These are phyloP conservation scores for Leptatherina wallacei DNA, from an alignment of 2,797 vertebrate genomes.

Conservation along the genomic window DNA sequence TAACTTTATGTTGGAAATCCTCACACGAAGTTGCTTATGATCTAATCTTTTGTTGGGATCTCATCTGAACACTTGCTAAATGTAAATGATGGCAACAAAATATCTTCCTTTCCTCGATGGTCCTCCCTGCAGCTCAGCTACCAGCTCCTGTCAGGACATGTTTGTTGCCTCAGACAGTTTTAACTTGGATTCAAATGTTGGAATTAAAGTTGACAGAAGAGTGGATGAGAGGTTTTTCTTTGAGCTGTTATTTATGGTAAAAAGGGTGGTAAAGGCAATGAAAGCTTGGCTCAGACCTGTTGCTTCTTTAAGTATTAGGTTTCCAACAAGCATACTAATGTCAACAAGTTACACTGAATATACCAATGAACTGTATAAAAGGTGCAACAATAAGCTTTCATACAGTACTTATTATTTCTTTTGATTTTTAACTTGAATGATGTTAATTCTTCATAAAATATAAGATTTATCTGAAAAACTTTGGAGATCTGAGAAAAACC, in stretches of 20 bases:
- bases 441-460: too few relatives aligned
- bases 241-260: slow-evolving; percentile 6
- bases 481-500: too few relatives aligned
- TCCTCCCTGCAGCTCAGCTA: not conserved
- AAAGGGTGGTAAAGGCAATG: not conserved
- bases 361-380: not conserved
- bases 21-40: too few relatives aligned
- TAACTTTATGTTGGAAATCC: too few relatives aligned
- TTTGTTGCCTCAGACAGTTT: slow-evolving; percentile 5
- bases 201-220: slow-evolving; percentile 3
- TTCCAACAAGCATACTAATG: not conserved
- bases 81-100: too few relatives aligned
- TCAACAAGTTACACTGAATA: not conserved
- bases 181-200: not conserved
- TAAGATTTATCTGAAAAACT: too few relatives aligned
- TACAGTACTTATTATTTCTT: not conserved
- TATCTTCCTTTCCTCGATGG: too few relatives aligned
- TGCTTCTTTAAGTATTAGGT: not conserved
- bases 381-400: not conserved
- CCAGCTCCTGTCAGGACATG: not conserved
- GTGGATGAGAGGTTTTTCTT: not conserved
- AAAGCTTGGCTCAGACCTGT: not conserved
- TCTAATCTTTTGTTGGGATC: too few relatives aligned
- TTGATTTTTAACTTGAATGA: too few relatives aligned
- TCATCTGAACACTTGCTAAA: too few relatives aligned